Evolutionary conservation across 2,888 invertebrate genomes (phyloP), one percentile per base, ranked within the genome.

Genomic region (Eurytoma californica): DNA sequence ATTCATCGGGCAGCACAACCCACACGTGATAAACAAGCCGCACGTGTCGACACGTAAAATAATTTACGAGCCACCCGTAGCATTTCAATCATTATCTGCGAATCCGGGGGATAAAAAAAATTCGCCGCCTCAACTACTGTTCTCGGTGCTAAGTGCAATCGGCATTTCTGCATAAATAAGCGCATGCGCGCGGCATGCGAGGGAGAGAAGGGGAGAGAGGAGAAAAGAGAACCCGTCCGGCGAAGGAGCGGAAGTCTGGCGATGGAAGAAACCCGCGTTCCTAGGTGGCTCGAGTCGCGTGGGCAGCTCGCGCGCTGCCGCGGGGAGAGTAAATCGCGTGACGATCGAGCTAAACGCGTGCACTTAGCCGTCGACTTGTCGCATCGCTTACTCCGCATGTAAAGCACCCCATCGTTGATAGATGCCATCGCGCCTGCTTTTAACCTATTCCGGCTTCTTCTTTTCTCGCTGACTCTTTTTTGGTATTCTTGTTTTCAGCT

Each of bases 91-190:
- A 77, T 77, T 77, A 77, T 67, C 66, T 58, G 18, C n/a, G 60
- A 72, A 72, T 67, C 66, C 63, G n/a, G 72, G n/a, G 24, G 60
- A 7, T 12, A 58, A 58, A 77, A 67, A 65, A 65, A 70, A 20
- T 63, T 58, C 39, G 53, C 72, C 12, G n/a, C 9, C 30, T 69
- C 77, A 60, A 67, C 60, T 53, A 77, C 72, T 72, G 66, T 77
- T 77, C 72, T 47, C 30, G 72, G 24, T 30, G 47, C 72, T 77
- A 72, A 77, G 77, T 77, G 72, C 77, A 68, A 77, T 61, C 72
- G 55, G 65, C 72, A 77, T 77, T 72, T 77, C 77, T 77, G 72
- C 77, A 77, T 77, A 77, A 16, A 49, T 72, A 77, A 77, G 68
- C 39, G 67, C 58, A 60, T 18, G 61, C 28, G 39, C 39, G 18